Evolutionary conservation across 1,140 invertebrate genomes (phyloP).

Genomic region (Phthorimaea operculella): DNA sequence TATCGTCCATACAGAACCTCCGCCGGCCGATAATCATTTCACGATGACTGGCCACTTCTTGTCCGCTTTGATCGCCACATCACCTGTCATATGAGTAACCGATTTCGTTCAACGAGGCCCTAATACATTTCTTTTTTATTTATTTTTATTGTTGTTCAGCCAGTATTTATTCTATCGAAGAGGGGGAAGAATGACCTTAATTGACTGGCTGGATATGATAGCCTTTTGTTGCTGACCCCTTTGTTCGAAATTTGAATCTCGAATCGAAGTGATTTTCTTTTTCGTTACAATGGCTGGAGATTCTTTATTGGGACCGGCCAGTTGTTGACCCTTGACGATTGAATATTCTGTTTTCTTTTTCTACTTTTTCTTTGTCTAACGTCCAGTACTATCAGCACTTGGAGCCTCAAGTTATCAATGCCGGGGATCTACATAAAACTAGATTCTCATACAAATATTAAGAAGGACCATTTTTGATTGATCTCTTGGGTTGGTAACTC

Average conservation of each 20-base stretch:
- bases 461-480: no score
- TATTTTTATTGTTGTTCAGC: conserved; percentile 29
- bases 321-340: background rate
- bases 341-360: background rate
- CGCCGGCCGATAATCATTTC: conserved; percentile 45
- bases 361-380: background rate
- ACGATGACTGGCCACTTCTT: conserved; percentile 43
- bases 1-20: no score
- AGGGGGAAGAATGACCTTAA: conserved; percentile 31
- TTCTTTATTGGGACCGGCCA: background rate
- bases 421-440: no score
- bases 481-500: no score
- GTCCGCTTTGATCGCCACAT: conserved; percentile 35
- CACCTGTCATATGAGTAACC: conserved; percentile 34
- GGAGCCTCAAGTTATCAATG: no score
- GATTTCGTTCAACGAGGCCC: conserved; percentile 34
- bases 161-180: conserved; percentile 36
- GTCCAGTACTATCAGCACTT: no score
- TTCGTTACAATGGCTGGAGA: conserved; percentile 11
- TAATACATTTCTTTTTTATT: conserved; percentile 37
- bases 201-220: conserved; percentile 23
- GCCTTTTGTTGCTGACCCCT: conserved; percentile 10
- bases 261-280: conserved; percentile 9
- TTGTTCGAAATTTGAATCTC: conserved; percentile 11
- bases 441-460: no score